These are phyloP conservation scores for Diogma glabrata DNA, from an alignment of 2,888 invertebrate genomes.

Conservation along the genomic window DNA sequence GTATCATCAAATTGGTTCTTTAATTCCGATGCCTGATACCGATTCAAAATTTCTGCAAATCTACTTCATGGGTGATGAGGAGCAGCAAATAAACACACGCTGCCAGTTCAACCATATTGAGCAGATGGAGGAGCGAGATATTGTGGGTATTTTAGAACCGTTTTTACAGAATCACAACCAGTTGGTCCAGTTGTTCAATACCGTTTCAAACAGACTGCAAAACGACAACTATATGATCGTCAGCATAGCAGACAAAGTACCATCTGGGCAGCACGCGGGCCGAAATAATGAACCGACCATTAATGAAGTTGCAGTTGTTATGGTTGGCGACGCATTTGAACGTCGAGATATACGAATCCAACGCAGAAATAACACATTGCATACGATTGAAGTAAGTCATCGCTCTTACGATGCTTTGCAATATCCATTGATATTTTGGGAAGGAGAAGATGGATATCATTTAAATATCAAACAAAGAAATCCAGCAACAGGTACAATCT, in stretches of 20 bases:
- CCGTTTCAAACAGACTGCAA: slow-evolving; percentile 15
- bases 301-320: slow-evolving; percentile 17
- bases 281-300: slow-evolving; percentile 14
- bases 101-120: slow-evolving; percentile 12
- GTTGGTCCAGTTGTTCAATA: slow-evolving; percentile 17
- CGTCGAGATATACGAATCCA: slow-evolving; percentile 15
- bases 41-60: slow-evolving; percentile 21
- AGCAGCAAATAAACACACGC: slow-evolving; percentile 15
- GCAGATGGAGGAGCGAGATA: slow-evolving; percentile 7
- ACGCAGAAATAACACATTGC: slow-evolving; percentile 16
- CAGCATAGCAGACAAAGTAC: slow-evolving; percentile 24
- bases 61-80: slow-evolving; percentile 17
- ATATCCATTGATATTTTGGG: slow-evolving; percentile 26
- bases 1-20: slow-evolving; percentile 10
- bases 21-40: slow-evolving; percentile 14
- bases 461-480: slow-evolving; percentile 4
- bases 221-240: slow-evolving; percentile 18
- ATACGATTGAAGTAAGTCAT: slow-evolving; percentile 15
- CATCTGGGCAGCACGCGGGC: slow-evolving; percentile 17
- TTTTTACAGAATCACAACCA: slow-evolving; percentile 18
- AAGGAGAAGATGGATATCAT: slow-evolving; percentile 22
- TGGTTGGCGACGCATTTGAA: slow-evolving; percentile 16
- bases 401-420: slow-evolving; percentile 23
- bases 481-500: too few species aligned
- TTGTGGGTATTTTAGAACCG: slow-evolving; percentile 14